A percentile compares a stretch with the other conserved stretches of the same genome.
phyloP scores from a whole-genome alignment of 2,113 vertebrate genomes.

The Pipra filicauda region DNA sequence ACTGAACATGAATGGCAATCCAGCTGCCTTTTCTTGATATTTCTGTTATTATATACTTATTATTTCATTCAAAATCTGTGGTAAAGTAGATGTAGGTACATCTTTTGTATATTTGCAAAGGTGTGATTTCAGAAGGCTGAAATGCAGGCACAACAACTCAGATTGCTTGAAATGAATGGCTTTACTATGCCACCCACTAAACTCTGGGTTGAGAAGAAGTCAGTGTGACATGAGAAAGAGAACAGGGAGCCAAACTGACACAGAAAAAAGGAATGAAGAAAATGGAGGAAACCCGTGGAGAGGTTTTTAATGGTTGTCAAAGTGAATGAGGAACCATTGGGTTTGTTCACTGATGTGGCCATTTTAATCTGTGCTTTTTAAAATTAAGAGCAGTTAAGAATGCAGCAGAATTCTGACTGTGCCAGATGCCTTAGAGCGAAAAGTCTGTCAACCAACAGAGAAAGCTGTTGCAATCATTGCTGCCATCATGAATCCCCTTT shows the following conservation, averaged over 20 bases:
- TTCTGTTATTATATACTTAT: background rate
- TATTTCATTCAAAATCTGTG: background rate
- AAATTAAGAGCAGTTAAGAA: conserved; percentile 4
- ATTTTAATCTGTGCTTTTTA: background rate
- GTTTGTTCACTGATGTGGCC: conserved; percentile 13
- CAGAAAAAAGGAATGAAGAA: background rate
- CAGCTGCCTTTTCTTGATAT: background rate
- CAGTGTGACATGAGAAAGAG: background rate
- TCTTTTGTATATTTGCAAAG: background rate
- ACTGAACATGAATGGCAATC: background rate
- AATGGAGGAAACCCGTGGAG: background rate
- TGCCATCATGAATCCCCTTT: background rate
- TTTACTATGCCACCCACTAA: background rate
- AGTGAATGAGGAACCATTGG: background rate
- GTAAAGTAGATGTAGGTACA: background rate
- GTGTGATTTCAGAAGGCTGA: background rate
- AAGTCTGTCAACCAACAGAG: background rate
- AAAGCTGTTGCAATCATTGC: background rate
- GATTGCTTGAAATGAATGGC: background rate
- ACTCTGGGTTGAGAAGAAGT: background rate
- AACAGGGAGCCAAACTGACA: background rate
- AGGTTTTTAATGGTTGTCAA: background rate
- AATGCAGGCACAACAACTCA: background rate
- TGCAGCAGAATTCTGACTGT: background rate
- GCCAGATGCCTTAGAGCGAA: background rate